phyloP scores from a whole-genome alignment of 37 sponge, comb jelly and placozoan genomes.

The Lycopodina hypogea region DNA sequence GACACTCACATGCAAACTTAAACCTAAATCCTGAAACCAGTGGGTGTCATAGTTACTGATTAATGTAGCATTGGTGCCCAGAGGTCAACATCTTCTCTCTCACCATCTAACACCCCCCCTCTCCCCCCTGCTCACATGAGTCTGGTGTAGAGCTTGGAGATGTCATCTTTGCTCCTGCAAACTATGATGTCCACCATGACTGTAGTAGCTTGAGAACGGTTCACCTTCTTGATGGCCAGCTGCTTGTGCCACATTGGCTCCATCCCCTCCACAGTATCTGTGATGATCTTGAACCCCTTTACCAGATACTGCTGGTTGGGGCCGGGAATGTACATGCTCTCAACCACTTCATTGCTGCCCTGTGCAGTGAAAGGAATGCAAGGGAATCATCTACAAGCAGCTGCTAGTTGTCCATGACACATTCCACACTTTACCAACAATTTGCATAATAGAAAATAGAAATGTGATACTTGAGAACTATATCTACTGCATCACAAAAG shows the following conservation, averaged over 20 bases:
- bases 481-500: too few species aligned
- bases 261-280: slow-evolving; percentile 55
- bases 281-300: slow-evolving; percentile 38
- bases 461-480: too few species aligned
- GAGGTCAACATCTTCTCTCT: too few species aligned
- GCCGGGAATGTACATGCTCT: slow-evolving; percentile 58
- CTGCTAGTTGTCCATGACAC: neutral
- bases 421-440: neutral
- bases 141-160: slow-evolving; percentile 39
- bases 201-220: slow-evolving; percentile 17
- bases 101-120: neutral
- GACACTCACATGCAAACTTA: too few species aligned
- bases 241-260: slow-evolving; percentile 53
- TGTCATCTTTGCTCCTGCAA: slow-evolving; percentile 42
- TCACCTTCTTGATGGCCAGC: slow-evolving; percentile 46
- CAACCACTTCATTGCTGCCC: slow-evolving; percentile 43
- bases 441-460: too few species aligned
- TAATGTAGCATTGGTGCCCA: too few species aligned
- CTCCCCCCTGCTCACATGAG: slow-evolving; percentile 29
- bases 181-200: slow-evolving; percentile 53
- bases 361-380: neutral
- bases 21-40: too few species aligned
- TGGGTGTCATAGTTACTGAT: too few species aligned
- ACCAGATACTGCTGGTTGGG: slow-evolving; percentile 15
- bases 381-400: too few species aligned